These are phyloP conservation scores for Xylota segnis DNA, from an alignment of 2,888 invertebrate species.

Conservation along the genomic window DNA sequence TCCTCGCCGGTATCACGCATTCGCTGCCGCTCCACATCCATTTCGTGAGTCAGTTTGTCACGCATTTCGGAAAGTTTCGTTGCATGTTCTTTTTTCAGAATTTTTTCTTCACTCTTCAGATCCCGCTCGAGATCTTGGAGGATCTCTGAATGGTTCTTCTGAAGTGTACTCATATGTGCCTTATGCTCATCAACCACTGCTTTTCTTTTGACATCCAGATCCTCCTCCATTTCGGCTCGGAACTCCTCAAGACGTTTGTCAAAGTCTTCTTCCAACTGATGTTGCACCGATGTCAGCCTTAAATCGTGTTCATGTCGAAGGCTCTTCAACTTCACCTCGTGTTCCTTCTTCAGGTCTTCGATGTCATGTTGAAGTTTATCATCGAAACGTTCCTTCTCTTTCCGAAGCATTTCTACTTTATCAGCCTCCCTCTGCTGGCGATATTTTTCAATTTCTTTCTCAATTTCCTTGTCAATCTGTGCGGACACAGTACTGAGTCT, in stretches of 20 bases:
- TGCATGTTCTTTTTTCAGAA: conserved; percentile 89
- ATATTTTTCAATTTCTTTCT: conserved; percentile 78
- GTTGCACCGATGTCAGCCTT: conserved; percentile 84
- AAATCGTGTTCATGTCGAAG: conserved; percentile 83
- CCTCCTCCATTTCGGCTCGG: conserved; percentile 82
- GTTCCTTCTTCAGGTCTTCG: conserved; percentile 80
- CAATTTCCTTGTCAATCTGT: conserved; percentile 79
- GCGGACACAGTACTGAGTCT: not conserved
- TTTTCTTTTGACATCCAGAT: conserved; percentile 85
- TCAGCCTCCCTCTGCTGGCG: conserved; percentile 83
- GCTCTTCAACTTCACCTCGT: conserved; percentile 83
- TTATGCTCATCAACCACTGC: conserved; percentile 86
- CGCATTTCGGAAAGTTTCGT: conserved; percentile 88
- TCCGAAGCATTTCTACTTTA: conserved; percentile 84
- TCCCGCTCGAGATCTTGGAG: conserved; percentile 83
- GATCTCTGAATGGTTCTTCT: conserved; percentile 83
- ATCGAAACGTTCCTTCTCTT: conserved; percentile 84
- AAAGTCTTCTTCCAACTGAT: conserved; percentile 85
- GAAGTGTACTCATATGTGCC: conserved; percentile 82
- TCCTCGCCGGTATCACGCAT: conserved; percentile 84
- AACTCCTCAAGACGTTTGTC: conserved; percentile 84
- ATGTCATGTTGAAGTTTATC: conserved; percentile 81
- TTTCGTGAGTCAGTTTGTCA: conserved; percentile 86
- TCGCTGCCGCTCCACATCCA: conserved; percentile 85
- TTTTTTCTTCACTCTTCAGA: conserved; percentile 87